Evolutionary conservation across 2,888 invertebrate species (phyloP).

Genomic region (Onthophagus sagittarius): DNA sequence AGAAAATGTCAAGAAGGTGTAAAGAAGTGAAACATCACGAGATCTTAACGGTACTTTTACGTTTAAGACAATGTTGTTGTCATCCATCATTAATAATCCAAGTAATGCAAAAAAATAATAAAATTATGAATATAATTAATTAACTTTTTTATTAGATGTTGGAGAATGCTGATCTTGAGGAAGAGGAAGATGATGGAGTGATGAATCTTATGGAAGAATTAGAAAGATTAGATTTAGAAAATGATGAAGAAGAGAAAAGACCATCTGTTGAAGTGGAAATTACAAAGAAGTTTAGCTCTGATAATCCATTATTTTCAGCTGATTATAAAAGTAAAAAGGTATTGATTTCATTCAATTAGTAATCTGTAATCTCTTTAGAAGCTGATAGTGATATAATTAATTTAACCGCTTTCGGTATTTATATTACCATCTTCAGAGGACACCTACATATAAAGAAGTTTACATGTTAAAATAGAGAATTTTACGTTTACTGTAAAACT

Average conservation of each 20-base stretch:
- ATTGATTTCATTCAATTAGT: constrained; percentile 8
- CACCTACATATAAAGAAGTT: too few species aligned
- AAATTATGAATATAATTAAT: neutral
- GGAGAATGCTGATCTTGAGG: constrained; percentile 42
- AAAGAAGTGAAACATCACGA: constrained; percentile 53
- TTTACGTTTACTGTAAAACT: too few species aligned
- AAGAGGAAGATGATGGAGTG: constrained; percentile 48
- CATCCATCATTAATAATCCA: constrained; percentile 79
- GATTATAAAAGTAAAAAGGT: constrained; percentile 62
- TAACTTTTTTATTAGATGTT: constrained; percentile 3
- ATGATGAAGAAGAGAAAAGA: constrained; percentile 27
- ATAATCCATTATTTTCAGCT: constrained; percentile 68
- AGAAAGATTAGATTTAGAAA: constrained; percentile 57
- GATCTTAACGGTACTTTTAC: constrained; percentile 76
- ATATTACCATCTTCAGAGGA: too few species aligned
- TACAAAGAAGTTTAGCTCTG: constrained; percentile 48
- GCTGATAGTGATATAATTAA: too few species aligned
- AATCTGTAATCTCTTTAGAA: too few species aligned
- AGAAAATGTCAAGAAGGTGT: constrained; percentile 56
- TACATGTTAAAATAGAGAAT: too few species aligned
- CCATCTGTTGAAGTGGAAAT: constrained; percentile 48
- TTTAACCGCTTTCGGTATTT: too few species aligned
- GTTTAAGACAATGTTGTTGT: constrained; percentile 85
- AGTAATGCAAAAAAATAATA: constrained; percentile 44
- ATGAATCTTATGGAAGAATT: constrained; percentile 63